Percentiles rank a stretch among this genome's conserved stretches.
These are phyloP conservation scores for Scytalopus superciliaris DNA, from an alignment of 2,113 vertebrate species.

Conservation along the genomic window DNA sequence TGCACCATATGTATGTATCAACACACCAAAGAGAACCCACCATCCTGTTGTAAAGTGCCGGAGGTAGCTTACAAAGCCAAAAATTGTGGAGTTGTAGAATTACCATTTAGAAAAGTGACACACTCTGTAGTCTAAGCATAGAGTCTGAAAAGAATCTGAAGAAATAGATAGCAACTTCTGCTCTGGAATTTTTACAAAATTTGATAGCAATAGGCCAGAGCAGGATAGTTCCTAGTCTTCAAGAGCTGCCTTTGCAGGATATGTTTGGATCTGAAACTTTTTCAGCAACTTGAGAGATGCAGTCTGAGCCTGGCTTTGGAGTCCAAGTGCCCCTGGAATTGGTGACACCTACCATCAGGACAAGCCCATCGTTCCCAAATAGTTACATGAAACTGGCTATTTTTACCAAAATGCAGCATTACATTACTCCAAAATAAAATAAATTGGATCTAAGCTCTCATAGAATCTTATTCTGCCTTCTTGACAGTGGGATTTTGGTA, in stretches of 20 bases:
- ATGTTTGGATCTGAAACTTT: background rate
- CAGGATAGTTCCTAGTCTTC: background rate
- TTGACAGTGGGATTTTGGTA: background rate
- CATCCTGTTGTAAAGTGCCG: background rate
- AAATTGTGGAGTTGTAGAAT: background rate
- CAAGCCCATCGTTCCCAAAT: background rate
- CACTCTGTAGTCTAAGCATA: background rate
- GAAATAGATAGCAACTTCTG: background rate
- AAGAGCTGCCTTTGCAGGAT: background rate
- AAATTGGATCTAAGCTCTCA: background rate
- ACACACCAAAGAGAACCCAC: background rate
- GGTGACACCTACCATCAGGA: background rate
- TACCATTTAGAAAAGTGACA: background rate
- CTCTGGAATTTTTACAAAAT: background rate
- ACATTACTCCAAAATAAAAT: background rate
- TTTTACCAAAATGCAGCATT: background rate
- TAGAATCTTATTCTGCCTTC: background rate
- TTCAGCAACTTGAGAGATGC: background rate
- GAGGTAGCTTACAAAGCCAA: background rate
- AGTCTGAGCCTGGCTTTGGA: background rate
- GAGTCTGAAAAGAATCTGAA: background rate
- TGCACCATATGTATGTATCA: background rate
- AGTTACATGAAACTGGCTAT: background rate
- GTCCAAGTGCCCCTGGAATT: background rate
- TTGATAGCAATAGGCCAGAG: background rate